phyloP scores from a whole-genome alignment of 2,113 vertebrate species.

The Campylorhamphus procurvoides region DNA sequence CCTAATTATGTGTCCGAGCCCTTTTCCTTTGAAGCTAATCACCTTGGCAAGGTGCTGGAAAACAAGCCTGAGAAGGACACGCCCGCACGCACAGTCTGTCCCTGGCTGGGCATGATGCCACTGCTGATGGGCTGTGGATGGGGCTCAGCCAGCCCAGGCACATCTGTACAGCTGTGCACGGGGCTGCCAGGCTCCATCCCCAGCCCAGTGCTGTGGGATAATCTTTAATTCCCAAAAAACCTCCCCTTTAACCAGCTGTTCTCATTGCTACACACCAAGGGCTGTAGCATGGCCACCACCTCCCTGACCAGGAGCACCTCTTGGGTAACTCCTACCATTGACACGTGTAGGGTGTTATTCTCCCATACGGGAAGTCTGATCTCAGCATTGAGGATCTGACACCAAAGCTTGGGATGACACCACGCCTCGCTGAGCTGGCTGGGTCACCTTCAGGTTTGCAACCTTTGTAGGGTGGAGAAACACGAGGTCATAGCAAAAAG shows the following conservation, averaged over 20 bases:
- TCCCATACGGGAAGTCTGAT: background rate
- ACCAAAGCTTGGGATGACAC: background rate
- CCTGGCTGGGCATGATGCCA: background rate
- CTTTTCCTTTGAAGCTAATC: conserved; percentile 53
- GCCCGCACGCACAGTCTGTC: background rate
- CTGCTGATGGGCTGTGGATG: background rate
- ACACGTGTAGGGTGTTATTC: background rate
- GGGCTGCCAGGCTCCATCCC: background rate
- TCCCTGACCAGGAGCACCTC: background rate
- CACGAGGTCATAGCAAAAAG: background rate
- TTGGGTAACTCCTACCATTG: background rate
- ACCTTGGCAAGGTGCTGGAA: background rate
- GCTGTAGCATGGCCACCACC: background rate
- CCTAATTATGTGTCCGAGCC: conserved; percentile 32
- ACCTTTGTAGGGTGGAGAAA: background rate
- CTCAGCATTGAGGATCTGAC: background rate
- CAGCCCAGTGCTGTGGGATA: background rate
- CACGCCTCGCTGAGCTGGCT: background rate
- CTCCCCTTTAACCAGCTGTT: background rate
- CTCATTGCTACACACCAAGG: background rate
- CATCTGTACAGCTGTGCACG: background rate
- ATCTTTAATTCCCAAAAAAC: background rate
- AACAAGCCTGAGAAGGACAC: background rate
- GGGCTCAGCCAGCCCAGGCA: background rate
- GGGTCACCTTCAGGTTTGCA: background rate